phyloP scores from a whole-genome alignment of 1,140 invertebrate genomes.

The Pseudomyrmex concolor region DNA sequence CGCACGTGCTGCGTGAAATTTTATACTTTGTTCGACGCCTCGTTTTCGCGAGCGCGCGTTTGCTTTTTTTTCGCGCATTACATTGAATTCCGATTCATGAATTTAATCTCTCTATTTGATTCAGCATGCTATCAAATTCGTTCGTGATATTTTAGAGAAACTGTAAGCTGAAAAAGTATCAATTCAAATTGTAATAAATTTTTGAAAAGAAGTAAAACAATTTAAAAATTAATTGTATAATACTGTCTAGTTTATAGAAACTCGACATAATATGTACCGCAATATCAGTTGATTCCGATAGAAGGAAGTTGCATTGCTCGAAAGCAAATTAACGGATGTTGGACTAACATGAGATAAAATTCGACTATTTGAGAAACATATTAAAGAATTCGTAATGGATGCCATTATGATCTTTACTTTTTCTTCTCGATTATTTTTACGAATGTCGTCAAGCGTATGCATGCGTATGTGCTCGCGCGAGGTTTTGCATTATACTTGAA shows the following conservation, averaged over 20 bases:
- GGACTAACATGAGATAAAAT: background rate
- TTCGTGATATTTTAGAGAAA: background rate
- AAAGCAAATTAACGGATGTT: background rate
- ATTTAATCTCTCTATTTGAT: background rate
- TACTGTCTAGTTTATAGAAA: too few species aligned
- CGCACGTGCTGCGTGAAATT: constrained; percentile 53
- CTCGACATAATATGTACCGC: too few species aligned
- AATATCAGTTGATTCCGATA: background rate
- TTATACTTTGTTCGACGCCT: background rate
- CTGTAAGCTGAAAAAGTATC: too few species aligned
- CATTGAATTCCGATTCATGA: background rate
- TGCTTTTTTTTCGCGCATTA: background rate
- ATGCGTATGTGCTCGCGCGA: too few species aligned
- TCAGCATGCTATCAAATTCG: too few species aligned
- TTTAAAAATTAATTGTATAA: too few species aligned
- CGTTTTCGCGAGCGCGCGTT: background rate
- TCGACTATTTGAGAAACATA: background rate
- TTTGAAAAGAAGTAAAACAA: too few species aligned
- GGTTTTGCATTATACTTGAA: background rate
- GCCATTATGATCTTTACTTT: background rate
- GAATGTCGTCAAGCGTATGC: background rate
- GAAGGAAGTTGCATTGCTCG: background rate
- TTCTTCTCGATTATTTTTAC: constrained; percentile 10
- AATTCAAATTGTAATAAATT: too few species aligned
- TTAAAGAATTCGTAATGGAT: background rate